Evolutionary conservation across 2,797 vertebrate genomes (phyloP).

Genomic region (Gymnodraco acuticeps): DNA sequence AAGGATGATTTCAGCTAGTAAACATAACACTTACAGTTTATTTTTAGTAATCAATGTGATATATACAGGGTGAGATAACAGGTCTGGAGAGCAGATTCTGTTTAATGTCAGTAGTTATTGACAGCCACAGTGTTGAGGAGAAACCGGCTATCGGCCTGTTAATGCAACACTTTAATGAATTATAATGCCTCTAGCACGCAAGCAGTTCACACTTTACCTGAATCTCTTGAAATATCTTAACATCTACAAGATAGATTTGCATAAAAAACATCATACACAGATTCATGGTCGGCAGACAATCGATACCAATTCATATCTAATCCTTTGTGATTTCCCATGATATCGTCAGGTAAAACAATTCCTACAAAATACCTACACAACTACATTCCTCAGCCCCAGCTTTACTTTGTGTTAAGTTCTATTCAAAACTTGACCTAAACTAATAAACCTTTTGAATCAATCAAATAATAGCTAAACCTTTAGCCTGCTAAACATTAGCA

Average conservation of each 20-base stretch:
- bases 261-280: neutral
- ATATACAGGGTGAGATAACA: slow-evolving; percentile 28
- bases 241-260: neutral
- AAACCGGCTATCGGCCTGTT: neutral
- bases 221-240: slow-evolving; percentile 7
- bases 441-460: neutral
- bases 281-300: neutral
- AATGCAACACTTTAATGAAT: too few species aligned
- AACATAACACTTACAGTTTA: slow-evolving; percentile 30
- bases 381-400: too few species aligned
- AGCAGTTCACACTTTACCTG: too few species aligned
- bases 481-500: neutral
- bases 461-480: neutral
- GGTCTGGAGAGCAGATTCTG: slow-evolving; percentile 29
- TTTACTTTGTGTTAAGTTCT: neutral
- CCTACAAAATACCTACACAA: too few species aligned
- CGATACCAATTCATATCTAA: too few species aligned
- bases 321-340: neutral
- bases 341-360: too few species aligned
- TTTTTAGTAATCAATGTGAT: slow-evolving; percentile 52
- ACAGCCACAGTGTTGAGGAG: slow-evolving; percentile 17
- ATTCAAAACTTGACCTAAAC: neutral
- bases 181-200: too few species aligned
- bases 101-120: slow-evolving; percentile 39
- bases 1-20: slow-evolving; percentile 21